Conservation (phyloP, 2,113 vertebrate species). For the Sturnus vulgaris region DNA sequence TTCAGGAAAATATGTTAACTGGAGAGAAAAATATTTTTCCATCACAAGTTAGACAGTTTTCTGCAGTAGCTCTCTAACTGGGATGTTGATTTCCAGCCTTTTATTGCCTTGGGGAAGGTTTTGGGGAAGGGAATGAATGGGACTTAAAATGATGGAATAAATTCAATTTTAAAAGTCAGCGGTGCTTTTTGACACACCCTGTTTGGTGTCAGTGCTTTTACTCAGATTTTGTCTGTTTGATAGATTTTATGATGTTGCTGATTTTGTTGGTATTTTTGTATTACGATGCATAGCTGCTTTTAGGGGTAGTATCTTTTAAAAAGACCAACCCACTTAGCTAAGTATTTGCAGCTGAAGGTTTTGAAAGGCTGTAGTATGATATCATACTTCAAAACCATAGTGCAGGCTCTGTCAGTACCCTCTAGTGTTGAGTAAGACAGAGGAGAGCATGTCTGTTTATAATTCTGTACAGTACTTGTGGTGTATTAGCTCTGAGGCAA, state of each 20-base stretch:
- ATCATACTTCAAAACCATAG: not conserved
- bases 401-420: not conserved
- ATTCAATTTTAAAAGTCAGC: not conserved
- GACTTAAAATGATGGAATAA: not conserved
- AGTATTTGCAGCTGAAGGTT: not conserved
- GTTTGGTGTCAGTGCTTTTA: not conserved
- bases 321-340: not conserved
- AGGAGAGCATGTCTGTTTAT: not conserved
- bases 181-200: not conserved
- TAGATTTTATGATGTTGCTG: not conserved
- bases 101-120: not conserved
- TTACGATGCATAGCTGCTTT: not conserved
- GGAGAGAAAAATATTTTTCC: conserved; percentile 10
- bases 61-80: not conserved
- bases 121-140: not conserved
- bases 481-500: not conserved
- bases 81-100: not conserved
- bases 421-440: not conserved
- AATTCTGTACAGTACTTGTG: not conserved
- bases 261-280: not conserved
- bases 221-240: not conserved
- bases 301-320: not conserved
- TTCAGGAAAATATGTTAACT: not conserved
- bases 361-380: not conserved
- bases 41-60: not conserved